phyloP scores from a whole-genome alignment of 2,888 invertebrate genomes.

The Coleophora deauratella region DNA sequence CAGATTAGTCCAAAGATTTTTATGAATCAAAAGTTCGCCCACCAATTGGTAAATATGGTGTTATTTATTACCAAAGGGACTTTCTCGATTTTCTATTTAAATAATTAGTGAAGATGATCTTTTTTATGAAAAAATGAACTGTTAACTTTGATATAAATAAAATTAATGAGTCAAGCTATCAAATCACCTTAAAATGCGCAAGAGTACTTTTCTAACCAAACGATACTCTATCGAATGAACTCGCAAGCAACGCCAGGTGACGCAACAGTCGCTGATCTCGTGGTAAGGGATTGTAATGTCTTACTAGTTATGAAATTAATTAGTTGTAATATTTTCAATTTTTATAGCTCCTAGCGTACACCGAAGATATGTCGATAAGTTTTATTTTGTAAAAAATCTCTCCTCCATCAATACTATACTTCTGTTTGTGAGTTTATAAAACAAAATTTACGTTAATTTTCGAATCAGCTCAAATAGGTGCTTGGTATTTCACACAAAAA shows the following conservation, averaged over 20 bases:
- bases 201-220: no score
- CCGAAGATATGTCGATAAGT: conserved; percentile 75
- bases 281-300: conserved; percentile 73
- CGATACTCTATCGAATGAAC: no score
- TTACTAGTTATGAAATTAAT: conserved; percentile 73
- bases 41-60: conserved; percentile 59
- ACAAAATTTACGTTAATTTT: no score
- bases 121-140: no score
- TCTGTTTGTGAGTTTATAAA: conserved; percentile 18
- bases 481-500: conserved; percentile 26
- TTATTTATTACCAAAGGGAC: conserved; percentile 48
- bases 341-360: conserved; percentile 74
- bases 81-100: conserved; percentile 26
- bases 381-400: conserved; percentile 71
- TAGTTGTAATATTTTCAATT: conserved; percentile 74
- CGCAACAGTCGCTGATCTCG: conserved; percentile 70
- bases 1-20: conserved; percentile 65
- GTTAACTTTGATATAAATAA: background rate
- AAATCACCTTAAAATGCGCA: no score
- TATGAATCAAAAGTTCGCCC: conserved; percentile 52
- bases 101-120: no score
- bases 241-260: conserved; percentile 47
- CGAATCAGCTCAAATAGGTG: conserved; percentile 24
- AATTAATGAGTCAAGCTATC: no score
- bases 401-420: conserved; percentile 73